phyloP scores from a whole-genome alignment of 64 coral and sea anemone species.

The Porites lutea region DNA sequence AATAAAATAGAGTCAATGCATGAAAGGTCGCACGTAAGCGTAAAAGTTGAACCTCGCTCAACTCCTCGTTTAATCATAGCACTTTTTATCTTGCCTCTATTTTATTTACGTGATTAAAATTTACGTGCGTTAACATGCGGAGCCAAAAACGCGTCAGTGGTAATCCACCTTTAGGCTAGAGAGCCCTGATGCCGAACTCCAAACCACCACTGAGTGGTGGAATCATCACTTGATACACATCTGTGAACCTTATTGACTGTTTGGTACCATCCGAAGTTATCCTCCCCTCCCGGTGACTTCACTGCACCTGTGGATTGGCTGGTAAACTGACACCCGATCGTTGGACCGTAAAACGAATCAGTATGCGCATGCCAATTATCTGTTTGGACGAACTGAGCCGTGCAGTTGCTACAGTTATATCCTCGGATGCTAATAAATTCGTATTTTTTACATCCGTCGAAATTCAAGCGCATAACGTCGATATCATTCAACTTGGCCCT shows the following conservation, averaged over 20 bases:
- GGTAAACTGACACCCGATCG: slow-evolving; percentile 19
- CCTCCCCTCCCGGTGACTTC: background rate
- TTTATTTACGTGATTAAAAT: no score
- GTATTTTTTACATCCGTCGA: background rate
- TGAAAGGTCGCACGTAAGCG: no score
- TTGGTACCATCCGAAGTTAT: slow-evolving; percentile 53
- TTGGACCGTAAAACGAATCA: slow-evolving; percentile 39
- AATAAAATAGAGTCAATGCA: no score
- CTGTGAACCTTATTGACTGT: slow-evolving; percentile 13
- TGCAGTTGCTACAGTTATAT: slow-evolving; percentile 41
- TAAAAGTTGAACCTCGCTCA: no score
- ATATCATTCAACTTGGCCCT: slow-evolving; percentile 40
- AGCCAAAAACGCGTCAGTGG: no score
- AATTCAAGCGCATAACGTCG: slow-evolving; percentile 17
- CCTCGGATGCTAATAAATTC: slow-evolving; percentile 67
- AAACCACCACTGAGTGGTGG: slow-evolving; percentile 77
- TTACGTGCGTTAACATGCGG: no score
- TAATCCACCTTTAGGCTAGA: no score
- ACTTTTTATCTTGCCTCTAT: no score
- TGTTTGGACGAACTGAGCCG: background rate
- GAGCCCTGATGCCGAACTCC: background rate
- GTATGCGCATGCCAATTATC: background rate
- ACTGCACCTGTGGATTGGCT: slow-evolving; percentile 3
- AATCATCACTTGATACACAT: slow-evolving; percentile 26
- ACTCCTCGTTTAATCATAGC: no score